Evolutionary conservation across 1,140 invertebrate species (phyloP), one percentile per base, ranked within the genome.

Genomic region (Mamestra configurata): DNA sequence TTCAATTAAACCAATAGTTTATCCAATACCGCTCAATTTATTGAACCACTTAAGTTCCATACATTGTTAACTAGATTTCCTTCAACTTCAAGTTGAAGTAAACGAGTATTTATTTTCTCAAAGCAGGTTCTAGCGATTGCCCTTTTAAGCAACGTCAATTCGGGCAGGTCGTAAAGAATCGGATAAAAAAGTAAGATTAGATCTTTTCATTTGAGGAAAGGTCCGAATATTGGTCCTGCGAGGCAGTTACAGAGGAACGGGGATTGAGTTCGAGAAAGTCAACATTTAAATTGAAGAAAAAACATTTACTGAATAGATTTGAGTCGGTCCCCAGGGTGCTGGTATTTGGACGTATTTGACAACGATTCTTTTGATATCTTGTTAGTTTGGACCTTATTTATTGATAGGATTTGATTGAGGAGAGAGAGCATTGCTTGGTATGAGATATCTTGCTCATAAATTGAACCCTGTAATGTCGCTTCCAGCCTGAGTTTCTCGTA

Each of bases 161-260:
- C 77, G 73, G 82, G 20, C 71, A 76, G 79, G 75, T 81, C 75
- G 57, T 81, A 84, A 83, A 84, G 81, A 84, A 81, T 82, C 70
- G 82, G 75, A 84, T 85, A 84, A 87, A 86, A 64, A 86, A 80
- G 53, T 80, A 20, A 85, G 88, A 89, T 89, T 85, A 81, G 84
- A 88, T 89, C 88, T 89, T 86, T 88, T 86, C 86, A 86, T 88
- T 88, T 86, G 71, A 72, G 72, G 73, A 84, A 84, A 84, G 80
- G 86, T 86, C 84, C 82, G 77, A 87, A 82, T 83, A 86, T 88
- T 85, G 86, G 82, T 80, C 87, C 85, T 72, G 61, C 18, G 81
- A 77, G 83, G 83, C 77, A 73, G 75, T 86, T 84, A 81, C 57
- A 37, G 57, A 78, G 64, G 68, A 87, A 83, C 71, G 61, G 70